These are phyloP conservation scores for Drosophila pseudoananassae DNA, from an alignment of 1,140 invertebrate species.

Conservation along the genomic window DNA sequence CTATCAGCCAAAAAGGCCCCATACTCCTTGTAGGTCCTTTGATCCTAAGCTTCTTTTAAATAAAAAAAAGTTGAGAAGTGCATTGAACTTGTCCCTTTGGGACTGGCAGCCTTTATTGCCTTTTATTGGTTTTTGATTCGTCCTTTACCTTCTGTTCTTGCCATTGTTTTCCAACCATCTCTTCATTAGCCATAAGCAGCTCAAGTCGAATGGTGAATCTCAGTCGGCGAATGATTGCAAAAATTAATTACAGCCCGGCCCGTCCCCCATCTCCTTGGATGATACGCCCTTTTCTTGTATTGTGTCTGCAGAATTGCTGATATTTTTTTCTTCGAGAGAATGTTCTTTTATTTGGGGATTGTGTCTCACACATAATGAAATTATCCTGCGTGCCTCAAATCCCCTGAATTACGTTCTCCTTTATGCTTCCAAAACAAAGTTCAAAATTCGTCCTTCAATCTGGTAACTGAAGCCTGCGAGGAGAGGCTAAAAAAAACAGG, in stretches of 20 bases:
- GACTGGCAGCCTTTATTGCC: constrained; percentile 51
- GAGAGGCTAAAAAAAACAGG: constrained; percentile 3
- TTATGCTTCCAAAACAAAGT: constrained; percentile 23
- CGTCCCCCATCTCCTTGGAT: no score
- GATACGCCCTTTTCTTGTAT: constrained; percentile 73
- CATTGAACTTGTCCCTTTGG: constrained; percentile 59
- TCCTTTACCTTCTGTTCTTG: constrained; percentile 39
- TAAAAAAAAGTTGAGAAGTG: constrained; percentile 60
- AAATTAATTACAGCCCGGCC: constrained; percentile 71
- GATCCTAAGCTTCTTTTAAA: constrained; percentile 77
- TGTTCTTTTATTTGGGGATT: constrained; percentile 55
- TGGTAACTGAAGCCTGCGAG: constrained; percentile 7
- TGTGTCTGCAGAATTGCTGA: constrained; percentile 30
- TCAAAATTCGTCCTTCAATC: constrained; percentile 72
- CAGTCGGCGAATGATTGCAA: constrained; percentile 51
- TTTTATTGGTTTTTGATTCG: constrained; percentile 82
- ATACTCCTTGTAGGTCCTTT: constrained; percentile 5
- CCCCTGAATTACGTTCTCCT: constrained; percentile 1
- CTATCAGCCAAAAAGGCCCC: constrained; percentile 25
- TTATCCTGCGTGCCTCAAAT: constrained; percentile 38
- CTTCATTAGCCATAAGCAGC: constrained; percentile 71
- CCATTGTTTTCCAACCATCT: constrained; percentile 34
- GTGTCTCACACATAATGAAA: constrained; percentile 44
- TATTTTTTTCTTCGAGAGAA: constrained; percentile 6
- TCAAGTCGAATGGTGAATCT: constrained; percentile 68